phyloP scores from a whole-genome alignment of 2,888 invertebrate species.

The Sphaerophoria rueppellii region DNA sequence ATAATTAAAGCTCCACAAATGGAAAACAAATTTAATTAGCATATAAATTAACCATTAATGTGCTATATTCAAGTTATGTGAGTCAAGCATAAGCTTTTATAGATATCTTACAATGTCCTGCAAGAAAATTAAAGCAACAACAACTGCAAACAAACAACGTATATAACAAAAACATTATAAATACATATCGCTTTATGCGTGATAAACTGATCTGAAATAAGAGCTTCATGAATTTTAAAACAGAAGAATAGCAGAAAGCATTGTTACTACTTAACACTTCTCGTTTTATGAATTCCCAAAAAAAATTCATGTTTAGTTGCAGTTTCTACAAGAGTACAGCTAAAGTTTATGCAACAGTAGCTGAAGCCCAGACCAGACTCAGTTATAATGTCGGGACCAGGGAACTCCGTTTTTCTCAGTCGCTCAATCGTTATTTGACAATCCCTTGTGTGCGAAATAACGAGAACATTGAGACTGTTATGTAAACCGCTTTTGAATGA shows the following conservation, averaged over 20 bases:
- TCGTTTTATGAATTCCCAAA: no score
- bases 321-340: slow-evolving; percentile 30
- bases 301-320: slow-evolving; percentile 60
- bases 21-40: slow-evolving; percentile 43
- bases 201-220: no score
- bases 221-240: no score
- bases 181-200: no score
- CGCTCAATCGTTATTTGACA: slow-evolving; percentile 36
- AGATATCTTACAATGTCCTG: slow-evolving; percentile 62
- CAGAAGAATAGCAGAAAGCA: no score
- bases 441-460: slow-evolving; percentile 60
- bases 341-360: neutral
- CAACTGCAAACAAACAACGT: neutral
- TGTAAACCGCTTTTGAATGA: slow-evolving; percentile 69
- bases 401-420: slow-evolving; percentile 15
- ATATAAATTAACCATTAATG: slow-evolving; percentile 68
- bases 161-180: no score
- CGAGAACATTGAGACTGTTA: slow-evolving; percentile 61
- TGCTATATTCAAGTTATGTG: slow-evolving; percentile 57
- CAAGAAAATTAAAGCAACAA: neutral
- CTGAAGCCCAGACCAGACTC: slow-evolving; percentile 44
- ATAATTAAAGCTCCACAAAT: no score
- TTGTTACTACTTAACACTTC: no score
- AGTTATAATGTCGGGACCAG: no score
- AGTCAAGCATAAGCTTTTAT: slow-evolving; percentile 70